Evolutionary conservation across 2,113 vertebrate genomes (phyloP).

Genomic region (Phaethon lepturus): DNA sequence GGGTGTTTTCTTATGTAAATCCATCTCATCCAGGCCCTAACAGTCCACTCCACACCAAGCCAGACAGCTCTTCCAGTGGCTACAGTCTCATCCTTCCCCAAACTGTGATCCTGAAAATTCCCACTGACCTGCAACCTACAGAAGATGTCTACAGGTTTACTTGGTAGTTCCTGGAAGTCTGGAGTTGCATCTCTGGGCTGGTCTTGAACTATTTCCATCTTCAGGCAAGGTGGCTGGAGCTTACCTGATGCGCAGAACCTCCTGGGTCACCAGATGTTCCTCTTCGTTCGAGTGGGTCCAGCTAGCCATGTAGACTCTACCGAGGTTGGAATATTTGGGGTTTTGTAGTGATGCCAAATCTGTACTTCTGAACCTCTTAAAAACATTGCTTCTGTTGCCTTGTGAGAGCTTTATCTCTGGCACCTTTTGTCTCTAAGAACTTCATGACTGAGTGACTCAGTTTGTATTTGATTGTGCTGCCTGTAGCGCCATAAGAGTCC

Average conservation of each 20-base stretch:
- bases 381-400: background rate
- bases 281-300: background rate
- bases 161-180: background rate
- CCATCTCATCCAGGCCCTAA: background rate
- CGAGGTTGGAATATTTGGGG: background rate
- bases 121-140: background rate
- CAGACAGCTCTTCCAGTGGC: background rate
- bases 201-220: background rate
- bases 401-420: background rate
- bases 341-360: background rate
- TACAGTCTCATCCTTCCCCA: background rate
- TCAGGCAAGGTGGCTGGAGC: background rate
- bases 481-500: background rate
- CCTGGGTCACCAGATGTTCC: background rate
- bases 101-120: background rate
- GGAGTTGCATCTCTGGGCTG: background rate
- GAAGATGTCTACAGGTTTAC: background rate
- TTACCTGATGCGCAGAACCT: background rate
- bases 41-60: rapidly evolving
- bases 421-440: background rate
- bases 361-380: background rate
- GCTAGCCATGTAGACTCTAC: background rate
- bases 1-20: background rate
- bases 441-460: background rate
- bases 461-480: background rate